Base-by-base conservation (phyloP, 1,140 invertebrate species). In the Venturia canescens region DNA sequence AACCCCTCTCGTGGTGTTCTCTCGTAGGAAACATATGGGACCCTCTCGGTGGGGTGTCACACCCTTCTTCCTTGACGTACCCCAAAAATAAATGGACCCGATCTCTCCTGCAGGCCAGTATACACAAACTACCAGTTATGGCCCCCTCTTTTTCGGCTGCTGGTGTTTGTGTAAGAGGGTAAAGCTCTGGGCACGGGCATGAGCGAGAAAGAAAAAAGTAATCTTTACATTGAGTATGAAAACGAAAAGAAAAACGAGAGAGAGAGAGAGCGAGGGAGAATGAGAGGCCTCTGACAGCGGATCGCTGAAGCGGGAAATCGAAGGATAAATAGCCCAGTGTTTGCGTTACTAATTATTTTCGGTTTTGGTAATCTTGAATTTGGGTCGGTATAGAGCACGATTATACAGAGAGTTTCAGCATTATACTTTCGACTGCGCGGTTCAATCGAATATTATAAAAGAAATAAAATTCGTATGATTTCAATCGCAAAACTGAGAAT, bases 321-420 rank as follows among this genome's bases (percentile, higher is more conserved):
- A 29, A 84, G 82, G 83, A 89, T 88, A 91, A 90, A 90, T 88
- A 90, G 86, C 83, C 83, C 83, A 71, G 80, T 91, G 88, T 90
- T 90, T 91, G 86, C 80, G 63, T 82, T 81, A 83, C 86, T 91
- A 90, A 91, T 91, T 91, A 92, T 90, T 89, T 91, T 89, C 86
- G 85, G 80, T 87, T 87, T 87, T 79, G 74, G 74, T 83, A 84
- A 87, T 86, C 85, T 80, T 78, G 78, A 84, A 87, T 84, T 87
- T 86, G 82, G 70, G 70, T 82, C 67, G 79, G 79, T 82, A 82
- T 18, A 23, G 18, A 16, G 31, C 21, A 5, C 27, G n/a, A 31
- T n/a, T 3, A 31, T 18, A n/a, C n/a, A 69, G 27, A n/a, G 23
- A 38, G 57, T 29, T 23, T 70, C 50, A 27, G 16, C n/a, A 63